These are phyloP conservation scores for Brachypalpus laphriformis DNA, from an alignment of 2,888 invertebrate genomes.

Conservation along the genomic window DNA sequence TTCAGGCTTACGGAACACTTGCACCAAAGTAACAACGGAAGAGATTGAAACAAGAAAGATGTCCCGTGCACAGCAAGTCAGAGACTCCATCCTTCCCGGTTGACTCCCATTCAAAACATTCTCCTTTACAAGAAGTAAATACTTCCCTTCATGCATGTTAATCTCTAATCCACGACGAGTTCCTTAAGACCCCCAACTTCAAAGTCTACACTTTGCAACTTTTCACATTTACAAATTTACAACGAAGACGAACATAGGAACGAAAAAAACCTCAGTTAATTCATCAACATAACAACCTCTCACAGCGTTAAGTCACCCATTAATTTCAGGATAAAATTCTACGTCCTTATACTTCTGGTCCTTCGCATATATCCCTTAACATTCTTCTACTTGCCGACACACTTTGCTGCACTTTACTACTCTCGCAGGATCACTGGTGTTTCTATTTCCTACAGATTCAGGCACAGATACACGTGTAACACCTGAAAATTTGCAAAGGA, in stretches of 20 bases:
- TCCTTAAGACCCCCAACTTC: slow-evolving; percentile 41
- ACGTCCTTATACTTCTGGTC: slow-evolving; percentile 26
- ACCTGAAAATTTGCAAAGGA: slow-evolving; percentile 68
- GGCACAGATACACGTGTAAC: slow-evolving; percentile 21
- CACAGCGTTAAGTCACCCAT: slow-evolving; percentile 66
- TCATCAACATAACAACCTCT: slow-evolving; percentile 69
- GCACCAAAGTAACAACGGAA: not conserved
- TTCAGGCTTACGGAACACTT: too few relatives aligned
- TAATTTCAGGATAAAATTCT: slow-evolving; percentile 54
- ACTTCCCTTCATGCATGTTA: slow-evolving; percentile 9
- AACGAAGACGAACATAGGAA: not conserved
- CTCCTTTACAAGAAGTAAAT: not conserved
- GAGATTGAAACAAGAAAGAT: not conserved
- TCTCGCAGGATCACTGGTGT: slow-evolving; percentile 15
- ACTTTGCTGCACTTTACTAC: slow-evolving; percentile 52
- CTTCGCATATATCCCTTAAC: slow-evolving; percentile 10
- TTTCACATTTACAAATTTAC: slow-evolving; percentile 35
- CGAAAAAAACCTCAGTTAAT: slow-evolving; percentile 48
- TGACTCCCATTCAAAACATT: not conserved
- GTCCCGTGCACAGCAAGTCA: not conserved
- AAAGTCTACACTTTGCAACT: slow-evolving; percentile 32
- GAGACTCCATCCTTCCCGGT: too few relatives aligned
- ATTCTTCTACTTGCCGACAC: slow-evolving; percentile 28
- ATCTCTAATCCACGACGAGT: slow-evolving; percentile 50
- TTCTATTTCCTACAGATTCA: slow-evolving; percentile 3